phyloP scores from a whole-genome alignment of 2,797 vertebrate species.

The Orestias chungarensis region DNA sequence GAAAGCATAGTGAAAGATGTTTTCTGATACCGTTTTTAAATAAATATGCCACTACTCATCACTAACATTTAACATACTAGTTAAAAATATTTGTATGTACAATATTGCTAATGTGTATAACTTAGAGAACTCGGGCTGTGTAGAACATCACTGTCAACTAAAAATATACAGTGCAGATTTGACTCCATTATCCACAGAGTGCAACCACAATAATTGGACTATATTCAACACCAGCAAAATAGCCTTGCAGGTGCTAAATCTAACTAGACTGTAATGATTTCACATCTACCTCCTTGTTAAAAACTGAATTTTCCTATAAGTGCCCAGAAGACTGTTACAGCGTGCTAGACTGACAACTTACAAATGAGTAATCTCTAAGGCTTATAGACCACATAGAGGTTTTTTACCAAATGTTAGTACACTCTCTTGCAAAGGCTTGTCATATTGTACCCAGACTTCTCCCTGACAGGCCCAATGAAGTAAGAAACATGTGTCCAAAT shows the following conservation, averaged over 20 bases:
- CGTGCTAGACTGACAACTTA: constrained; percentile 72
- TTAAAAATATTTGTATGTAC: constrained; percentile 30
- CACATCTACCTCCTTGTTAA: constrained; percentile 58
- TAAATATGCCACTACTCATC: constrained; percentile 15
- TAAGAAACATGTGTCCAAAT: constrained; percentile 79
- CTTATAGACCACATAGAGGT: constrained; percentile 61
- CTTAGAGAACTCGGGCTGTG: constrained; percentile 21
- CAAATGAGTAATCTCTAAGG: constrained; percentile 76
- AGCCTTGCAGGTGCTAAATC: constrained; percentile 63
- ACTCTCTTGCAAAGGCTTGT: constrained; percentile 61
- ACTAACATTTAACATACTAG: constrained; percentile 28
- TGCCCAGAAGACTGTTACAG: constrained; percentile 64
- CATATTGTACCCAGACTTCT: constrained; percentile 63
- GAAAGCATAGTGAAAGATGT: not conserved
- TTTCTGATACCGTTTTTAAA: constrained; percentile 8
- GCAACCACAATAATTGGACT: constrained; percentile 61
- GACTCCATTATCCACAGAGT: constrained; percentile 59
- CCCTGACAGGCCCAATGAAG: constrained; percentile 59
- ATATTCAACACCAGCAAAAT: constrained; percentile 48
- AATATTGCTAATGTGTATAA: constrained; percentile 41
- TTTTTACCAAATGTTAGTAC: constrained; percentile 66
- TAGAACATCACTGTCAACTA: constrained; percentile 41
- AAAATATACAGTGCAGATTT: constrained; percentile 53
- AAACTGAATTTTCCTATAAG: constrained; percentile 56
- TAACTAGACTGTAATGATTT: constrained; percentile 71